phyloP scores from a whole-genome alignment of 2,113 vertebrate species.

The Peucedramus taeniatus region DNA sequence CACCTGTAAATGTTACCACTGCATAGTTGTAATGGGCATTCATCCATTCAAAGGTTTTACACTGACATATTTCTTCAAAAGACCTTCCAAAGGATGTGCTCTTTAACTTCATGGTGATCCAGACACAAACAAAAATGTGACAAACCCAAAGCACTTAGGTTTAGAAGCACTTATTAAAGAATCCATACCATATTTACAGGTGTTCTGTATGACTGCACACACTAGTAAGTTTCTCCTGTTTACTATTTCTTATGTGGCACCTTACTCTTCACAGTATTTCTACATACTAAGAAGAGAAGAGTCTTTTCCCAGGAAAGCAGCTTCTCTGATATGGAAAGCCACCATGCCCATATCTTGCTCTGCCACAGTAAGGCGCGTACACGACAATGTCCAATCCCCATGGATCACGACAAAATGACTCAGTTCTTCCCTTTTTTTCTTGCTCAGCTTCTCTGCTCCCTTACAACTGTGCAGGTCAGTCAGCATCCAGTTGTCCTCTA shows the following conservation, averaged over 20 bases:
- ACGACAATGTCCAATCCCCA: neutral
- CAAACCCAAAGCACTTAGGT: conserved; percentile 39
- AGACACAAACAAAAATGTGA: neutral
- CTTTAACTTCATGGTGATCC: neutral
- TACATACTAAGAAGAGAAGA: neutral
- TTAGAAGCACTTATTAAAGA: conserved; percentile 32
- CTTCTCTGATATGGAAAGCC: neutral
- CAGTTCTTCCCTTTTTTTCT: conserved; percentile 26
- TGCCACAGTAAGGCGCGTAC: conserved; percentile 40
- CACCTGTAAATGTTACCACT: neutral
- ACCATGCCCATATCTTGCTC: neutral
- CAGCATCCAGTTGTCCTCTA: neutral
- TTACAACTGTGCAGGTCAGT: conserved; percentile 26
- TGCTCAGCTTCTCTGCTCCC: neutral
- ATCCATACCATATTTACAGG: neutral
- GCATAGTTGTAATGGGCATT: neutral
- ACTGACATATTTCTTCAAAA: neutral
- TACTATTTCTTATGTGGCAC: neutral
- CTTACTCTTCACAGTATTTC: neutral
- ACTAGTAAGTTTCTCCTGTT: neutral
- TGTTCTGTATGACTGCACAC: neutral
- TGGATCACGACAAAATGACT: neutral
- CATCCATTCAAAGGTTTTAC: neutral
- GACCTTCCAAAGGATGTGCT: neutral
- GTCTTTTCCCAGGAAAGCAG: conserved; percentile 29